Evolutionary conservation across 2,888 invertebrate species (phyloP), one percentile per base, ranked within the genome.

Genomic region (Anagyrus pseudococci): DNA sequence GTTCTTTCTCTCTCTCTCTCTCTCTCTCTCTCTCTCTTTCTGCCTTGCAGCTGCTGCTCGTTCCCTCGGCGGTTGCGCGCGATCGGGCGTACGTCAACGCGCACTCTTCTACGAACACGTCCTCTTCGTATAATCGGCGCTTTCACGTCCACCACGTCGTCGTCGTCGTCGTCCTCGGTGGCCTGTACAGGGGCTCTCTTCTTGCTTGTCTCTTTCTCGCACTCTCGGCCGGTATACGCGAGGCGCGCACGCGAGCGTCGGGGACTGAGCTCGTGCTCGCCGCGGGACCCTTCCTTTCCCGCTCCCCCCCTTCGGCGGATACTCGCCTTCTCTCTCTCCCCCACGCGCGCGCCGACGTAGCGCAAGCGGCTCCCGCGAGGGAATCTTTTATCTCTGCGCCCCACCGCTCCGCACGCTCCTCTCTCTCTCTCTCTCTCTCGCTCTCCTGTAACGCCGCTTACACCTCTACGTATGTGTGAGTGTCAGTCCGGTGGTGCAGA

Each of bases 221-320:
- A 62, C 64, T 65, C 68, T 68, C 61, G 58, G 67, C 62, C 62
- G 56, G 19, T 44, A 43, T 67, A 68, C 54, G 52, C 69, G 70
- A 68, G n/a, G 66, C 68, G 67, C 67, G 68, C 69, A 69, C 69
- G 70, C 67, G 67, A 62, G 72, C 72, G 69, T 71, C 66, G 72
- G 72, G 72, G 71, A 73, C 73, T 72, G 71, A 73, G 67, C 69
- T 66, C 66, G 64, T 64, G 67, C 67, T 46, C 67, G 68, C 65
- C 60, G 67, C 68, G 69, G 71, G 72, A 73, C 72, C 70, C 69
- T 69, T 67, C 63, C 70, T 58, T 62, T 66, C 63, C 58, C 64
- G 54, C 59, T 52, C 58, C 46, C 62, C 62, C 60, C 33, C 33
- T 46, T 10, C 15, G 26, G 37, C 52, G 29, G n/a, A n/a, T n/a